Evolutionary conservation across 2,797 vertebrate genomes (phyloP).

Genomic region (Lateolabrax maculatus): DNA sequence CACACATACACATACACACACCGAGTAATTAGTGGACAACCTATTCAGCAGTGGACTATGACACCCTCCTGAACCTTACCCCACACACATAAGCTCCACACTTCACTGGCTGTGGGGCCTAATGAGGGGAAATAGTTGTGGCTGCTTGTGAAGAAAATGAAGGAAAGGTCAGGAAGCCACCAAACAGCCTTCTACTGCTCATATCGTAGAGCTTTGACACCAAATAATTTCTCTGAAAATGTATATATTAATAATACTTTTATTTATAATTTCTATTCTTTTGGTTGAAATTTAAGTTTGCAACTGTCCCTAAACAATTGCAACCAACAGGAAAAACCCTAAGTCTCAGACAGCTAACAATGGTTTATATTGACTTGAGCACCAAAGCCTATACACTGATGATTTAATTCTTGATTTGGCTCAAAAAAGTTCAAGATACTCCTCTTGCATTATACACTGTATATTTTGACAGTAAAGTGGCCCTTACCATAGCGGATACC

Average conservation of each 20-base stretch:
- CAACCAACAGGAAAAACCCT: not conserved
- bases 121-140: slow-evolving; percentile 86
- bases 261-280: not conserved
- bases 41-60: slow-evolving; percentile 85
- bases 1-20: slow-evolving; percentile 75
- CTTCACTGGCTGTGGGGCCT: slow-evolving; percentile 66
- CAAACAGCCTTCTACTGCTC: slow-evolving; percentile 62
- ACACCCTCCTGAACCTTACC: slow-evolving; percentile 78
- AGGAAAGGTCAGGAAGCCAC: slow-evolving; percentile 85
- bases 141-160: slow-evolving; percentile 79
- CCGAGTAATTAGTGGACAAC: slow-evolving; percentile 86
- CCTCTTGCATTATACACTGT: not conserved
- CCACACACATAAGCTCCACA: slow-evolving; percentile 66
- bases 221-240: slow-evolving; percentile 43
- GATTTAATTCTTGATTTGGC: not conserved
- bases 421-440: not conserved
- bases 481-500: not conserved
- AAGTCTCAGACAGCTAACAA: not conserved
- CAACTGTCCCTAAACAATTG: not conserved
- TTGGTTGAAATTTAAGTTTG: not conserved
- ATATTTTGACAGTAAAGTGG: not conserved
- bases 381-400: not conserved
- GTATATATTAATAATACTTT: no score
- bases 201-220: slow-evolving; percentile 52
- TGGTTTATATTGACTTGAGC: not conserved